These are phyloP conservation scores for Harpagifer antarcticus DNA, from an alignment of 2,797 vertebrate species.

Conservation along the genomic window DNA sequence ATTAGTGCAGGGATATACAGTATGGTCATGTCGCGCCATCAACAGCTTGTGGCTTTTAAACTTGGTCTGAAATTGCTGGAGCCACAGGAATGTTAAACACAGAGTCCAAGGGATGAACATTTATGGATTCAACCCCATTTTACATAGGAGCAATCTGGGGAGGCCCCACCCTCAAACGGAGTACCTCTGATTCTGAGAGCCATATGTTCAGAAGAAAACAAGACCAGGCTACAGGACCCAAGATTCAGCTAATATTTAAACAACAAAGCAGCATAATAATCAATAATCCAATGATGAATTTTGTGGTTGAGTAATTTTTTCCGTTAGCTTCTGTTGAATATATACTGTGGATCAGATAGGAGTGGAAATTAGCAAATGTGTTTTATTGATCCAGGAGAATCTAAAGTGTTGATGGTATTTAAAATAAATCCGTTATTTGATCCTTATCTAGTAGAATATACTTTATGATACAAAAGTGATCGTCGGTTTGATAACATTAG, in stretches of 20 bases:
- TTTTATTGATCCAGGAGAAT: conserved; percentile 16
- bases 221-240: conserved; percentile 1
- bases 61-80: conserved; percentile 66
- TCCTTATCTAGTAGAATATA: not conserved
- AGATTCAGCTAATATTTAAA: not conserved
- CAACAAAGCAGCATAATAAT: conserved; percentile 4
- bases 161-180: conserved; percentile 54
- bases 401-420: conserved; percentile 10
- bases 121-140: conserved; percentile 72
- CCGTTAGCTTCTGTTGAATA: conserved; percentile 5
- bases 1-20: conserved; percentile 59
- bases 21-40: conserved; percentile 57
- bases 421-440: conserved; percentile 16
- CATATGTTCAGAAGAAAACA: conserved; percentile 19
- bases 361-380: not conserved
- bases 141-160: conserved; percentile 64
- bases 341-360: not conserved
- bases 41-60: conserved; percentile 71
- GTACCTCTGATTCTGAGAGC: conserved; percentile 23
- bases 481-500: not conserved
- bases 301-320: not conserved
- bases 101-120: conserved; percentile 68
- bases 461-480: conserved; percentile 3
- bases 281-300: conserved; percentile 14
- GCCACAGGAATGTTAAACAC: conserved; percentile 85